Evolutionary conservation across 1,140 invertebrate genomes (phyloP), one percentile per base, ranked within the genome.

Genomic region (Drosophila sucinea): DNA sequence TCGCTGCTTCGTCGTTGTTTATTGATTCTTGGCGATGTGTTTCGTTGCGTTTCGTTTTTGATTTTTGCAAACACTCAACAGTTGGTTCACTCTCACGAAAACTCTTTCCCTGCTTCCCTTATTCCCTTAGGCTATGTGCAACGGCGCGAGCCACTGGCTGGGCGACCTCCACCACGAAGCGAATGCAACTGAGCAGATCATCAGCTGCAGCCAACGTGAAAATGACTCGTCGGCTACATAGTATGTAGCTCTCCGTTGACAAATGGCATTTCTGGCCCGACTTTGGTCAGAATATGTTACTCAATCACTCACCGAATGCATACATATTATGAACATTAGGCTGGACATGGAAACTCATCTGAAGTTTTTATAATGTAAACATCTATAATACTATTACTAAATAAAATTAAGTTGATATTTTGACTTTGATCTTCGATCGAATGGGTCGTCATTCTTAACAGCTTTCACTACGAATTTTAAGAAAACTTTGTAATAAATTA

Each of bases 61-160:
- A 64, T 51, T 65, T 65, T 25, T 61, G 82, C 82, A 67, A 72
- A 27, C 44, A 72, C 67, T 72, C 75, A 85, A 86, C 82, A 85
- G 68, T 86, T 81, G 74, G 30, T 27, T 61, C 27, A 27, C 11
- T 61, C 58, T 40, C 58, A 17, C 17, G 17, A 17, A 17, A 17
- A 17, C 17, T 17, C 17, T 17, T 17, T 17, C 17, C 17, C 17
- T 17, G 17, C 8, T 10, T 38, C 35, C 11, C 35, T 38, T 38
- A 11, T 3, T 33, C 32, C 11, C 35, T 11, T 11, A 51, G 44
- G 44, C 23, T 17, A 2, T 51, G 6, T 51, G 44, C 38, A 27
- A 25, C 25, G 58, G 1, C 56, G 32, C 56, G 32, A 38, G 56
- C 32, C 56, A 17, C 56, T 35, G 32, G 44, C 23, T 51, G 44